A percentile compares a stretch with the other conserved stretches of the same genome.
These are phyloP conservation scores for Gorsachius goisagi DNA, from an alignment of 2,113 vertebrate species.

Conservation along the genomic window DNA sequence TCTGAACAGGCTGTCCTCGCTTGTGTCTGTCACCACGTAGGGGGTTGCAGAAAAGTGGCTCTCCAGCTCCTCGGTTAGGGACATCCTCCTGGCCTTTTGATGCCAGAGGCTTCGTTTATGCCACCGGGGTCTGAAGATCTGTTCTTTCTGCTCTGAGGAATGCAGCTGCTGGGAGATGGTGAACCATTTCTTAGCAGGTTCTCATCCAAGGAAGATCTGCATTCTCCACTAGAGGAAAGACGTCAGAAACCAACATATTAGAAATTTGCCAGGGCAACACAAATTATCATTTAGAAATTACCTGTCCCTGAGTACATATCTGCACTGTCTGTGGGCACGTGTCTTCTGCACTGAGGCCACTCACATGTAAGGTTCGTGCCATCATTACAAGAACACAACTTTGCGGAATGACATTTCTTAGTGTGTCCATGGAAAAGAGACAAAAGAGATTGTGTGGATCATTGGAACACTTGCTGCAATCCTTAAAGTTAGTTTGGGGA, in stretches of 20 bases:
- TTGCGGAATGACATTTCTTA: neutral
- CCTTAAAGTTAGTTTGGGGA: neutral
- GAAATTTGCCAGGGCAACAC: neutral
- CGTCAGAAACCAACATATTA: neutral
- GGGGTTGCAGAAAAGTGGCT: slow-evolving; percentile 34
- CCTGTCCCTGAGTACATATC: neutral
- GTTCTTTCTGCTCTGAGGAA: neutral
- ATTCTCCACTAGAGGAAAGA: slow-evolving; percentile 9
- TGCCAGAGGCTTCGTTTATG: neutral
- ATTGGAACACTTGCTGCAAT: neutral
- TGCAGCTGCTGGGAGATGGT: fast-evolving
- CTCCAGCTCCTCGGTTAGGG: slow-evolving; percentile 17
- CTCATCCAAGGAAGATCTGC: neutral
- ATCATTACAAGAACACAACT: neutral
- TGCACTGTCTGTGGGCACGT: neutral
- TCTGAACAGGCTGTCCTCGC: slow-evolving; percentile 66
- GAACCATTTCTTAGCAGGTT: neutral
- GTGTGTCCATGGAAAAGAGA: neutral
- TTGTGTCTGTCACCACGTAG: slow-evolving; percentile 71
- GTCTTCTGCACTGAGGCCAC: neutral
- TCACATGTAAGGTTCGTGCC: fast-evolving
- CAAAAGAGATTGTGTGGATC: neutral
- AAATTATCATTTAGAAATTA: neutral
- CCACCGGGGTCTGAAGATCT: neutral
- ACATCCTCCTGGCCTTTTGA: slow-evolving; percentile 46